These are phyloP conservation scores for Astyanax mexicanus DNA, from an alignment of 2,797 vertebrate species.

Conservation along the genomic window DNA sequence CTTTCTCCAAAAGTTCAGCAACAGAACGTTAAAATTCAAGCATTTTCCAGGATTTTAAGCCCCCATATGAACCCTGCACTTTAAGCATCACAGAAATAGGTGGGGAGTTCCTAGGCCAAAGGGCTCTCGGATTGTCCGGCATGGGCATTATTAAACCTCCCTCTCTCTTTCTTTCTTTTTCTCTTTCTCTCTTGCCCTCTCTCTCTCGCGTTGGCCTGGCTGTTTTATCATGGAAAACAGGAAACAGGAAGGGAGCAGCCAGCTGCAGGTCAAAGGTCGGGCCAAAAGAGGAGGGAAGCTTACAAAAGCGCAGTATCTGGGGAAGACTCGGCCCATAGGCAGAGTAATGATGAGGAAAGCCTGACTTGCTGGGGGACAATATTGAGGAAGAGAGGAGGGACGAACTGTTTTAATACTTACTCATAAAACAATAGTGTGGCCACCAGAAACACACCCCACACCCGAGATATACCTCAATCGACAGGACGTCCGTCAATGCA, in stretches of 20 bases:
- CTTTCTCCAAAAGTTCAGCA: too few relatives aligned
- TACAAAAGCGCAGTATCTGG: constrained; percentile 65
- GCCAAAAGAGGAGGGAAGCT: constrained; percentile 65
- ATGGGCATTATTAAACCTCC: too few relatives aligned
- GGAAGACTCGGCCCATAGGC: constrained; percentile 58
- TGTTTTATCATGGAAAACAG: constrained; percentile 79
- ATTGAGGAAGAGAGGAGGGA: constrained; percentile 26
- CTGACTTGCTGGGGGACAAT: constrained; percentile 9
- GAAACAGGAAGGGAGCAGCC: constrained; percentile 82
- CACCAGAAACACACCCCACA: background rate
- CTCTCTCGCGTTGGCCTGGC: constrained; percentile 37
- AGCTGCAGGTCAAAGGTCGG: constrained; percentile 77
- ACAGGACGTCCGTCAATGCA: background rate
- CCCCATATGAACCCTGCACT: too few relatives aligned
- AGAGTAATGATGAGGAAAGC: constrained; percentile 43
- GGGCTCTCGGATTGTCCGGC: constrained; percentile 36
- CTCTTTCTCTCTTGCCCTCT: constrained; percentile 24
- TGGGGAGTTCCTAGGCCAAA: constrained; percentile 18
- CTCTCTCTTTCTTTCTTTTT: background rate
- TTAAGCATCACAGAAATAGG: constrained; percentile 10
- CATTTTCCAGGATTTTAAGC: too few relatives aligned
- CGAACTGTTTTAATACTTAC: constrained; percentile 6
- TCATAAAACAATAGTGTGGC: constrained; percentile 13
- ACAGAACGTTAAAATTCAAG: too few relatives aligned
- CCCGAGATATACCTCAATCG: too few relatives aligned